A percentile compares a stretch with the other conserved stretches of the same genome.
These are phyloP conservation scores for Tiliacea aurago DNA, from an alignment of 2,888 invertebrate genomes.

Conservation along the genomic window DNA sequence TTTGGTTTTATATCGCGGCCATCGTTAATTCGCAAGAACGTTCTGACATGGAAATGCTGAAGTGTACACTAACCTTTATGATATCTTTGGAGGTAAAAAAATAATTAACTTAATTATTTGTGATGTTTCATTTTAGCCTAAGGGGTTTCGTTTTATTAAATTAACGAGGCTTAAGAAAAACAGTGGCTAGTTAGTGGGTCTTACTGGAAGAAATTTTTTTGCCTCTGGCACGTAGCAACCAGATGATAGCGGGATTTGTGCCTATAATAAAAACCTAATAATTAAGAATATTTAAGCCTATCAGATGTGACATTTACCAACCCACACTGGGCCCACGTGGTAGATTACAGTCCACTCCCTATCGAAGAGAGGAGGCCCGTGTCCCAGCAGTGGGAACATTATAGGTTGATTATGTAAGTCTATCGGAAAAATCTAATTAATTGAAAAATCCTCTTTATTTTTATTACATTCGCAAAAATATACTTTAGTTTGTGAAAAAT, in stretches of 20 bases:
- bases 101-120: constrained; percentile 62
- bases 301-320: too few relatives aligned
- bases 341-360: too few relatives aligned
- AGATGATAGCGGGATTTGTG: not conserved
- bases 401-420: too few relatives aligned
- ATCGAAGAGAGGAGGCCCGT: too few relatives aligned
- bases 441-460: not conserved
- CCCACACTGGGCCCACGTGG: too few relatives aligned
- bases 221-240: not conserved
- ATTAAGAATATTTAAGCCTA: not conserved
- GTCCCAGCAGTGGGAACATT: too few relatives aligned
- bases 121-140: constrained; percentile 54
- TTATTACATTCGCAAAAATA: not conserved
- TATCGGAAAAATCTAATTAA: not conserved
- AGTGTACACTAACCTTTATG: constrained; percentile 29
- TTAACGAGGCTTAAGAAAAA: constrained; percentile 8
- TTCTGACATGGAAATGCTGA: not conserved
- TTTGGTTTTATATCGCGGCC: too few relatives aligned
- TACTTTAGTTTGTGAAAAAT: too few relatives aligned
- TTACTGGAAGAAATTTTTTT: not conserved
- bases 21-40: too few relatives aligned
- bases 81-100: constrained; percentile 48
- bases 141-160: constrained; percentile 35
- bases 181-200: not conserved
- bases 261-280: not conserved